Percentiles rank a stretch among this genome's conserved stretches.
Conservation (phyloP, 2,888 invertebrate species). For the Serrognathus titanus region DNA sequence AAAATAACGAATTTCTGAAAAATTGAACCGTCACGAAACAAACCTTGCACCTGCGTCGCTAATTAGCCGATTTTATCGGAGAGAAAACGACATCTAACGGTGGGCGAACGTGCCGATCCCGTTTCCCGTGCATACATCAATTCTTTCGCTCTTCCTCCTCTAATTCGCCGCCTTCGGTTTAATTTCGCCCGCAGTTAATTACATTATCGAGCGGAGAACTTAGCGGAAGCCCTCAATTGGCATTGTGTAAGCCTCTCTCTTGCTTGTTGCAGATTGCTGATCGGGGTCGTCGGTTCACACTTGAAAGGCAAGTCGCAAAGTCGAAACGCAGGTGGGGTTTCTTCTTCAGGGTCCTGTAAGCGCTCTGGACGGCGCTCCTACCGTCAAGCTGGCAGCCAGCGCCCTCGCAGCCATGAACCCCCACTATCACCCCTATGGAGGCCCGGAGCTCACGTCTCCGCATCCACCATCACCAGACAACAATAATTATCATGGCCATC, state of each 20-base stretch:
- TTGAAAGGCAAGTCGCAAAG: not conserved
- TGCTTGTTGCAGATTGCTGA: not conserved
- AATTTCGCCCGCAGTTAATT: conserved; percentile 59
- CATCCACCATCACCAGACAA: conserved; percentile 74
- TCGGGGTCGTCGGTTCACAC: too few species aligned
- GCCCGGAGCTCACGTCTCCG: conserved; percentile 72
- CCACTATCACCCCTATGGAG: conserved; percentile 78
- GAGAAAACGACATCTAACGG: not conserved
- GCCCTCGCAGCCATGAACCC: conserved; percentile 84
- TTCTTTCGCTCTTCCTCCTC: conserved; percentile 45
- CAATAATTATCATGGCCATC: conserved; percentile 58
- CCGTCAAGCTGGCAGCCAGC: conserved; percentile 85
- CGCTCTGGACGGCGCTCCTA: conserved; percentile 35
- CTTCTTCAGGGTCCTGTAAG: conserved; percentile 20
- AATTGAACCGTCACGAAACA: too few species aligned
- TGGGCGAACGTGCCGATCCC: conserved; percentile 23
- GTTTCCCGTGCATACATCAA: conserved; percentile 22
- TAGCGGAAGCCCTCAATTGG: conserved; percentile 23
- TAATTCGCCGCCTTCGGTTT: conserved; percentile 62
- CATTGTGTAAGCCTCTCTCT: conserved; percentile 14
- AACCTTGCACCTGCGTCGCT: too few species aligned
- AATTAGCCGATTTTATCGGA: too few species aligned
- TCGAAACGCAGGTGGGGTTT: conserved; percentile 8
- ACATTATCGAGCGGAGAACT: conserved; percentile 52
- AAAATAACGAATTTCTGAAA: too few species aligned